phyloP scores from a whole-genome alignment of 37 sponge, comb jelly and placozoan genomes.

The Hexactinellida sp. region DNA sequence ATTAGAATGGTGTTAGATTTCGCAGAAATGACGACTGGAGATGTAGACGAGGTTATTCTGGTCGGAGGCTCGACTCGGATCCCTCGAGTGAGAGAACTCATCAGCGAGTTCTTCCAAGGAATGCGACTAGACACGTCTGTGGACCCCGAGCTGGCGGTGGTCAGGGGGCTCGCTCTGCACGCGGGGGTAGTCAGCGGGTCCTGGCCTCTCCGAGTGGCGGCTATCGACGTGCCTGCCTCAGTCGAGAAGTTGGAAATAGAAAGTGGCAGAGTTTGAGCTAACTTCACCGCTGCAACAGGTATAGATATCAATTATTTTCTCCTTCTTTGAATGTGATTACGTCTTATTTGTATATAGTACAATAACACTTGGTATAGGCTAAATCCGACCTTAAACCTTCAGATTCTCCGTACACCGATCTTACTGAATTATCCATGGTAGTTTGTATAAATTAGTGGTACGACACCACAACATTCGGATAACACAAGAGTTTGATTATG shows the following conservation, averaged over 20 bases:
- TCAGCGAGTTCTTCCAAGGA: slow-evolving; percentile 39
- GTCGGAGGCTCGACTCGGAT: slow-evolving; percentile 52
- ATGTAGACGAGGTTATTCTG: slow-evolving; percentile 40
- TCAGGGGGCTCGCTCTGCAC: slow-evolving; percentile 33
- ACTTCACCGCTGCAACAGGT: neutral
- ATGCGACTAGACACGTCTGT: slow-evolving; percentile 33
- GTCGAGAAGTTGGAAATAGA: neutral
- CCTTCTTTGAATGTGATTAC: too few relatives aligned
- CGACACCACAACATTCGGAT: too few relatives aligned
- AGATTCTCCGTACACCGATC: too few relatives aligned
- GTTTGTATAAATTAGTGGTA: too few relatives aligned
- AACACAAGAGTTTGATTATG: too few relatives aligned
- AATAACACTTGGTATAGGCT: too few relatives aligned
- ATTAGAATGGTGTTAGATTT: slow-evolving; percentile 27
- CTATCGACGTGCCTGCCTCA: slow-evolving; percentile 29
- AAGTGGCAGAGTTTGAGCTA: neutral
- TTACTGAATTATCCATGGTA: too few relatives aligned
- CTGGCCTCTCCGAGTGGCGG: slow-evolving; percentile 52
- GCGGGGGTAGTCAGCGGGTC: slow-evolving; percentile 46
- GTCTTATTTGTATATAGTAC: too few relatives aligned
- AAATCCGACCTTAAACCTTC: too few relatives aligned
- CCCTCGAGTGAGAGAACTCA: slow-evolving; percentile 33
- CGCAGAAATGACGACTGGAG: slow-evolving; percentile 20
- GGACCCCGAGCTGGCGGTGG: slow-evolving; percentile 51
- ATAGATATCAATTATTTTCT: neutral